A percentile compares a stretch with the other conserved stretches of the same genome.
Evolutionary conservation across 1,140 invertebrate genomes (phyloP).

Genomic region (Protaetia brevitarsis): DNA sequence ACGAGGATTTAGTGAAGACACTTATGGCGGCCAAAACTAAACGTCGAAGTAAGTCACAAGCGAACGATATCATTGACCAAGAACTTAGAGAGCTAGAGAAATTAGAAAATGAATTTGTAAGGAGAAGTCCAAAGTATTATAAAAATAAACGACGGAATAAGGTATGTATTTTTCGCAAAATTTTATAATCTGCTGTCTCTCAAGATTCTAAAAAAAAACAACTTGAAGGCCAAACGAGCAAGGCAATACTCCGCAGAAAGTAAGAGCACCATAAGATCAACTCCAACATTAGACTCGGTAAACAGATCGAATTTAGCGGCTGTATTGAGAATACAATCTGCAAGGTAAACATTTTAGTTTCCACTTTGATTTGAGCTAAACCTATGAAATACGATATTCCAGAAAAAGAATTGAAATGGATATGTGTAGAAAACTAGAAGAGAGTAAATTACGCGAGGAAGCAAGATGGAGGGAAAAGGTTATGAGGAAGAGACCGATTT

Average conservation of each 20-base stretch:
- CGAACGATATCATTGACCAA: neutral
- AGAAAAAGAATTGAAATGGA: conserved; percentile 63
- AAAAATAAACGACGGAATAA: conserved; percentile 46
- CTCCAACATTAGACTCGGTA: conserved; percentile 51
- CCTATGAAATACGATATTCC: conserved; percentile 20
- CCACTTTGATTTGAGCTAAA: neutral
- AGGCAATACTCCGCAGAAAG: conserved; percentile 39
- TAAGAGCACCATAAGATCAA: conserved; percentile 42
- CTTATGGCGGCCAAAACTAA: neutral
- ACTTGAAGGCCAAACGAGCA: neutral
- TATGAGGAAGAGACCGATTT: conserved; percentile 63
- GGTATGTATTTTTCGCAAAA: conserved; percentile 26
- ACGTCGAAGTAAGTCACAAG: neutral
- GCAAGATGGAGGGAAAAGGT: conserved; percentile 57
- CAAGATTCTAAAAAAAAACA: no score
- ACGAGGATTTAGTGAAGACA: neutral
- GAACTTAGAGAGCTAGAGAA: conserved; percentile 44
- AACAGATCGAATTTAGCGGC: conserved; percentile 68
- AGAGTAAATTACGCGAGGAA: conserved; percentile 57
- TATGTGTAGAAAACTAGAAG: conserved; percentile 56
- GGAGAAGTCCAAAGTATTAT: conserved; percentile 54
- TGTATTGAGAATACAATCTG: conserved; percentile 63
- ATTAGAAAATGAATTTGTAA: conserved; percentile 52
- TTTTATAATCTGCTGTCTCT: neutral
- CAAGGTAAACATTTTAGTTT: conserved; percentile 47